Evolutionary conservation across 2,888 invertebrate genomes (phyloP).

Genomic region (Hirtodrosophila duncani): DNA sequence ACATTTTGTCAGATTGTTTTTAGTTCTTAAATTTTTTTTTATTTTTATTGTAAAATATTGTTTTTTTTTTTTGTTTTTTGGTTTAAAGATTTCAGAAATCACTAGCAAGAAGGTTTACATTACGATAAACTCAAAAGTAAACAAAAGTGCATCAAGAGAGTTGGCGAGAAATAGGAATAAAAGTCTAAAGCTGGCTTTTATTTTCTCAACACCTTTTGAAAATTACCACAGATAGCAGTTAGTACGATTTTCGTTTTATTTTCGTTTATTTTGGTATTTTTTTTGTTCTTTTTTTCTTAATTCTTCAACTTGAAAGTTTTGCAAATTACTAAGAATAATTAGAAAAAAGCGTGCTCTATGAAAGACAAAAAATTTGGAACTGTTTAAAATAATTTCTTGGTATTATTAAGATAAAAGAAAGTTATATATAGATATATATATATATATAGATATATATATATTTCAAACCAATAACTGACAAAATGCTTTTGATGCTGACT

Average conservation of each 20-base stretch:
- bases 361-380: slow-evolving; percentile 56
- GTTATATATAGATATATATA: slow-evolving; percentile 20
- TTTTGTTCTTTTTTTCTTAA: slow-evolving; percentile 40
- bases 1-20: slow-evolving; percentile 87
- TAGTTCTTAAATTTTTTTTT: slow-evolving; percentile 47
- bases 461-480: slow-evolving; percentile 78
- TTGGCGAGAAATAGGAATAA: slow-evolving; percentile 60
- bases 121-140: slow-evolving; percentile 49
- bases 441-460: slow-evolving; percentile 20
- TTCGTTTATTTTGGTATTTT: slow-evolving; percentile 22
- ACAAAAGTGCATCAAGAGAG: slow-evolving; percentile 66
- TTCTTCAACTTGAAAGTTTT: slow-evolving; percentile 33
- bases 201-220: slow-evolving; percentile 44
- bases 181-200: slow-evolving; percentile 48
- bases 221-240: slow-evolving; percentile 66
- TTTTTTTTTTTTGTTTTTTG: slow-evolving; percentile 31
- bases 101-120: slow-evolving; percentile 63
- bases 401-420: too few relatives aligned
- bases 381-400: slow-evolving; percentile 37
- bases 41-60: slow-evolving; percentile 20
- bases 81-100: slow-evolving; percentile 34
- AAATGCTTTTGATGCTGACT: slow-evolving; percentile 79
- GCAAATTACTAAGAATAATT: slow-evolving; percentile 31
- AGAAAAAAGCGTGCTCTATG: slow-evolving; percentile 67
- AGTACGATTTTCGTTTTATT: slow-evolving; percentile 54